Percentiles rank a stretch among this genome's conserved stretches.
Evolutionary conservation across 2,797 vertebrate genomes (phyloP).

Genomic region (Syndactyla subalaris): DNA sequence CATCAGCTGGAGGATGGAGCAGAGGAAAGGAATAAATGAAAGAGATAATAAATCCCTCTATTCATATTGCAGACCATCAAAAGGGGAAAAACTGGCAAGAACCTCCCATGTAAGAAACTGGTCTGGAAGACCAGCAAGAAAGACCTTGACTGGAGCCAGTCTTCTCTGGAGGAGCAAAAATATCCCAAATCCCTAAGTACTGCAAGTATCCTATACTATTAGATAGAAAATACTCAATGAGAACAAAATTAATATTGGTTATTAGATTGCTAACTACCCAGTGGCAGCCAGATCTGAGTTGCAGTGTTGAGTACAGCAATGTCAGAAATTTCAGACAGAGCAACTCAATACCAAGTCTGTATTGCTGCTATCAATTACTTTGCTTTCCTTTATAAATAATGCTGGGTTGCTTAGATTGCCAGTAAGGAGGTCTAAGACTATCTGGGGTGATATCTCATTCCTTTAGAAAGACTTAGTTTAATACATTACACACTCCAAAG

Average conservation of each 20-base stretch:
- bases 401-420: background rate
- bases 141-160: background rate
- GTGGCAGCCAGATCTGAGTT: background rate
- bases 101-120: background rate
- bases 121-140: background rate
- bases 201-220: background rate
- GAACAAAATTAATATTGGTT: background rate
- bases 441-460: background rate
- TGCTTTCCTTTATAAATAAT: conserved; percentile 55
- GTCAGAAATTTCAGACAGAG: background rate
- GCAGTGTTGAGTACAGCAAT: background rate
- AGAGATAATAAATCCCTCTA: conserved; percentile 6
- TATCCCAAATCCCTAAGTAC: background rate
- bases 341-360: background rate
- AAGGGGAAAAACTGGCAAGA: background rate
- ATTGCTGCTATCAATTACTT: conserved; percentile 37
- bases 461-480: conserved; percentile 2
- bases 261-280: background rate
- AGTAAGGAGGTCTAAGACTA: background rate
- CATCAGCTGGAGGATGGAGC: background rate
- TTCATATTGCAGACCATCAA: background rate
- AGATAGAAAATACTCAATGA: background rate
- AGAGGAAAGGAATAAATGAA: background rate
- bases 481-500: background rate
- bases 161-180: background rate